Percentiles rank a stretch among this genome's conserved stretches.
Conservation (phyloP, 2,113 vertebrate genomes). For the Nothoprocta perdicaria region DNA sequence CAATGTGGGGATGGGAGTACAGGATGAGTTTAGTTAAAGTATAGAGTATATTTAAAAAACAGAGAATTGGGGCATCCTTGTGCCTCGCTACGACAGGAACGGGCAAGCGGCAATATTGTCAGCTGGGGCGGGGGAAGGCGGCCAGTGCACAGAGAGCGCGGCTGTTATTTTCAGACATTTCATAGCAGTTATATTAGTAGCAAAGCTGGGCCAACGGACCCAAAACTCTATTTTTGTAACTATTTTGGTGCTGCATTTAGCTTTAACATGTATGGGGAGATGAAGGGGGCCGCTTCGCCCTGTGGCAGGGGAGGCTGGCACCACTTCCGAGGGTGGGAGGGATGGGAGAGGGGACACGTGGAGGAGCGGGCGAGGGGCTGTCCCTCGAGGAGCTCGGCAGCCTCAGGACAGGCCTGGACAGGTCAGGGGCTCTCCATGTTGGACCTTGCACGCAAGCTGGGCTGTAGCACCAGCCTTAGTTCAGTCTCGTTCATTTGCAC, state of each 20-base stretch:
- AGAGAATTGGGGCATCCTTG: neutral
- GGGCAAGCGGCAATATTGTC: neutral
- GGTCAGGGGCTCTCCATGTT: neutral
- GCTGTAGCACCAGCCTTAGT: neutral
- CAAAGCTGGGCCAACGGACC: neutral
- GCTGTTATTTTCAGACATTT: constrained; percentile 77
- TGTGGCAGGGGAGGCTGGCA: neutral
- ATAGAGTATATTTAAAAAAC: constrained; percentile 2
- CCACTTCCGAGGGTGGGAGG: neutral
- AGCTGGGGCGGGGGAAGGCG: neutral
- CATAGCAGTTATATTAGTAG: constrained; percentile 67
- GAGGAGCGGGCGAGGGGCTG: neutral
- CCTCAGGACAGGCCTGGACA: neutral
- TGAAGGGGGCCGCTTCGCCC: constrained; percentile 30
- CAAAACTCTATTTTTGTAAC: constrained; percentile 81
- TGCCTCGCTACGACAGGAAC: constrained; percentile 8
- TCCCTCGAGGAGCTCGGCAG: neutral
- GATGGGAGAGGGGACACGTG: neutral
- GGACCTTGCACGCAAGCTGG: neutral
- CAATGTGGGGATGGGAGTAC: neutral
- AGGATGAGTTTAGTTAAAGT: neutral
- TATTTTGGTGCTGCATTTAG: constrained; percentile 78
- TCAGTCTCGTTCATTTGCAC: constrained; percentile 19
- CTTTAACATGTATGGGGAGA: constrained; percentile 53
- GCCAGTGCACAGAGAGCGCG: constrained; percentile 38